Evolutionary conservation across 2,888 invertebrate genomes (phyloP), one percentile per base, ranked within the genome.

Genomic region (Tethea ocularis): DNA sequence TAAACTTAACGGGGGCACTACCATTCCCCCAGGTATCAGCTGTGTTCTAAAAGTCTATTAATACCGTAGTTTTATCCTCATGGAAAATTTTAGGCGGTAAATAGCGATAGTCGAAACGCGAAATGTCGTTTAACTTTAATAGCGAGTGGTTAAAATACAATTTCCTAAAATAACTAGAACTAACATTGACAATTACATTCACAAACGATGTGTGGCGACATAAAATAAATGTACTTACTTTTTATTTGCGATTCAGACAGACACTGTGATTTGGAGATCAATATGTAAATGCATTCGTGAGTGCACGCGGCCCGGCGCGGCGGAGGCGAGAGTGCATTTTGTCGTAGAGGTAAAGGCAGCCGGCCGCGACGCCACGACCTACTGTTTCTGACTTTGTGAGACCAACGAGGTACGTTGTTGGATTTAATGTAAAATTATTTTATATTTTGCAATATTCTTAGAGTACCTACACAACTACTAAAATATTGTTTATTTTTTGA

Each of bases 281-380:
- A 90, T 90, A 90, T 89, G 89, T 89, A 88, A 89, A 90, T 90
- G 88, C 84, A 85, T 77, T 84, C 82, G 82, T 78, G 86, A 88
- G 84, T 84, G 85, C 82, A 77, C 73, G 72, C 76, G 75, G 75
- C 69, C 66, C 68, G 26, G 29, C 29, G 1, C 33, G 77, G 72
- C 71, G 68, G 74, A 79, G 82, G 83, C 85, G 86, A 81, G 87
- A 89, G 88, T 89, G 89, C 89, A 88, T 88, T 89, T 88, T 88
- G 88, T 88, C 88, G 88, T 87, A 86, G 83, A 80, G 77, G 67
- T 74, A 77, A 70, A 80, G 68, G 74, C 81, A 78, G 79, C 75
- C 79, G 75, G 68, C 71, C 80, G 79, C 77, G 74, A 70, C 73
- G 78, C 67, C 67, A 63, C 75, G 78, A 80, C 77, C 83, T 72